Base-by-base conservation (phyloP, 2,888 invertebrate genomes). In the Sminthurinus aureus region DNA sequence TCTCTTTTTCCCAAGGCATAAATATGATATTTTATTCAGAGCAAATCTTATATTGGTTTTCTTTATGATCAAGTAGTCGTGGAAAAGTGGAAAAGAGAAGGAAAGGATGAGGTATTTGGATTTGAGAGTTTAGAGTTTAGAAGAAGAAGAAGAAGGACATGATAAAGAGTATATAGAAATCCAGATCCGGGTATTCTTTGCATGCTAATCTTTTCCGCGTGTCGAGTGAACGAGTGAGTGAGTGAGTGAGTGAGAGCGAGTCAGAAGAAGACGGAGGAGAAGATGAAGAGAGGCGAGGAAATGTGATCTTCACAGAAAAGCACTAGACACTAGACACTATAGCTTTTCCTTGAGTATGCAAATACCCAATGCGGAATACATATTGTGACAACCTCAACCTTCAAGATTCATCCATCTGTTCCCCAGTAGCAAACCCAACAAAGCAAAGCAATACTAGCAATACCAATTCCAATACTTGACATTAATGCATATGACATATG, bases 401-500 rank as follows among this genome's bases (percentile, higher is more conserved):
- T 38, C 38, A 38, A 38, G 86, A 84, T 85, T 83, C 85, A 84
- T 85, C 87, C 74, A 74, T 87, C 86, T 85, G 85, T 80, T 84
- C 82, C 79, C 83, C 84, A 38, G 38, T 6, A 38, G 3, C 38
- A 1, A 38, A 38, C 38, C 38, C 38, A 38, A 6, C 38, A 38
- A 38, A 38, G 38, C 38, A 38, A 38, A 4, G 3, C 38, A 38
- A 38, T 38, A 38, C 38, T 38, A 38, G 38, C 38, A 38, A 38
- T 38, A 38, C 38, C 38, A 86, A 84, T 85, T 83, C 83, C 83
- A 85, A 87, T 85, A 83, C 86, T 81, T 87, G 85, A 85, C 86
- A 85, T 87, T 87, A 87, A 87, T 87, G 87, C 86, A 87, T 86
- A 87, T 87, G 87, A 86, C 86, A 87, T 86, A 85, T 86, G 86